Conservation (phyloP, 2,113 vertebrate genomes). For the Romanogobio albipinnatus region DNA sequence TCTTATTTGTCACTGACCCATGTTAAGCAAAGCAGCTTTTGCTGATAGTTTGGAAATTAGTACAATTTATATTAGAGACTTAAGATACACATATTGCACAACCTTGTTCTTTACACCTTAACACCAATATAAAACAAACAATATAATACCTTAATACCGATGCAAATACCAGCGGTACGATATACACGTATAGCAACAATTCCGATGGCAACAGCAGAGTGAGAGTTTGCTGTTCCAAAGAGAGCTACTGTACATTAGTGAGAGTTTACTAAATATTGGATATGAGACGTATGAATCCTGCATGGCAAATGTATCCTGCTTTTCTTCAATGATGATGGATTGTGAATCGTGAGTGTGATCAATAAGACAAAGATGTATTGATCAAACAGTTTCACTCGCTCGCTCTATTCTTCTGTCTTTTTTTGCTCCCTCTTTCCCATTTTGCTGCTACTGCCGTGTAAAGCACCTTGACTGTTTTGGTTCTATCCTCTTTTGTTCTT, state of each 20-base stretch:
- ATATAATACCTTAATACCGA: not conserved
- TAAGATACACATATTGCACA: not conserved
- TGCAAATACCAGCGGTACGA: slow-evolving; percentile 2
- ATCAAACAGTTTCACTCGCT: not conserved
- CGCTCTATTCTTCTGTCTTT: no score
- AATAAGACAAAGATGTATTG: slow-evolving; percentile 26
- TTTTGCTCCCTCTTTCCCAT: not conserved
- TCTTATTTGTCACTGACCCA: slow-evolving; percentile 9
- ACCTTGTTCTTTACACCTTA: not conserved
- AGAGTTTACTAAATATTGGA: slow-evolving; percentile 5
- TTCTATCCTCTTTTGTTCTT: slow-evolving; percentile 29
- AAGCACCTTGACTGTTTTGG: slow-evolving; percentile 50
- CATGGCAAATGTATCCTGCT: slow-evolving; percentile 32
- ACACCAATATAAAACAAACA: not conserved
- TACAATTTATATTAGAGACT: slow-evolving; percentile 4
- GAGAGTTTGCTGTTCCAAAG: slow-evolving; percentile 27
- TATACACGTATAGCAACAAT: not conserved
- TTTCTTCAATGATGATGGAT: slow-evolving; percentile 27
- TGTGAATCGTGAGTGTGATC: slow-evolving; percentile 27
- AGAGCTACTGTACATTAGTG: slow-evolving; percentile 34
- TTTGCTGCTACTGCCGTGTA: slow-evolving; percentile 53
- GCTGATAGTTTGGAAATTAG: not conserved
- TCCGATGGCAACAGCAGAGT: not conserved
- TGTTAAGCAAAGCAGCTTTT: not conserved
- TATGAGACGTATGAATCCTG: not conserved